Evolutionary conservation across 2,113 vertebrate species (phyloP), one percentile per base, ranked within the genome.

Genomic region (Xiphias gladius): DNA sequence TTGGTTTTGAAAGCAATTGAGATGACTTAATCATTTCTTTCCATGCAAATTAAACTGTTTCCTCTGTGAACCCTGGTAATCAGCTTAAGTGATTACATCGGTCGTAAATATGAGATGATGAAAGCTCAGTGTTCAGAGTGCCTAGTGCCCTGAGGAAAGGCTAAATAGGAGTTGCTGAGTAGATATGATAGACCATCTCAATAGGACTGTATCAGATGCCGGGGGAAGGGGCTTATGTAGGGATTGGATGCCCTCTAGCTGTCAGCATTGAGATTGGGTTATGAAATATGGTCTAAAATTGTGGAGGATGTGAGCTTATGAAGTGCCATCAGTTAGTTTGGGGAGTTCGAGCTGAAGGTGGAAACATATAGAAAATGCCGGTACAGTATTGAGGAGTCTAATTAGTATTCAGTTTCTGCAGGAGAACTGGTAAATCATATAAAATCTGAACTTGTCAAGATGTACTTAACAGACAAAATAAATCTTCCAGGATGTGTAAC

Each of bases 171-270:
- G 78, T 82, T 90, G 85, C 84, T 69, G 70, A 65, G 71, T 28
- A 82, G 76, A 88, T 86, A 76, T 88, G 90, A 92, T 79, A 82
- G 72, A 62, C 71, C 83, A 82, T 84, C 84, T 87, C 82, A 73
- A 32, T 19, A 22, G 68, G 58, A 41, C 77, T 87, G 63, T 77
- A 78, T 88, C 87, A 83, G 80, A 85, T 54, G 57, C 82, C 41
- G 55, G 66, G 66, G 75, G 67, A 86, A 80, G 57, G 86, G 84
- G 74, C 54, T 91, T 93, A 16, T 79, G 84, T 90, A 93, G 91
- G 91, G 91, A 84, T 93, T 91, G 94, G 94, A 93, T 95, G 95
- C 95, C 95, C 95, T 95, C 95, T 95, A 96, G 95, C 94, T 95
- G 95, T 90, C 91, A 91, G 78, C 80, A 52, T 39, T 77, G 81